Conservation (phyloP, 2,888 invertebrate genomes). For the Miltochrista miniata region DNA sequence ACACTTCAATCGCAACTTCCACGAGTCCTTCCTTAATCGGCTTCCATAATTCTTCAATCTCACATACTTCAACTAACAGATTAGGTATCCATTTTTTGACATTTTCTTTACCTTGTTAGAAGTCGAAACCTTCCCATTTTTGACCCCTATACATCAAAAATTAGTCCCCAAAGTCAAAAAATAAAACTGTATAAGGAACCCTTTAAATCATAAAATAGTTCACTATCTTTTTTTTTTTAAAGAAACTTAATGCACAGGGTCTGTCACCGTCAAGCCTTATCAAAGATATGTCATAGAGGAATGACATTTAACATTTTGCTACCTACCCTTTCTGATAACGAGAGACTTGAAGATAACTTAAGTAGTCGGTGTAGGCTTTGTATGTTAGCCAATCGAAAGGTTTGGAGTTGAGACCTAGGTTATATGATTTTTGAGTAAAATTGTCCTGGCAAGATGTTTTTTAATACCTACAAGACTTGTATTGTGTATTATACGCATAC, state of each 20-base stretch:
- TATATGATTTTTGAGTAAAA: no score
- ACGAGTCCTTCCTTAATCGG: no score
- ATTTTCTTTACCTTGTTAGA: no score
- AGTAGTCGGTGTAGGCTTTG: conserved; percentile 12
- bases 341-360: conserved; percentile 26
- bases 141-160: no score
- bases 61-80: no score
- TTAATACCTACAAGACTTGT: no score
- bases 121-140: no score
- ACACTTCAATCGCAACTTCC: no score
- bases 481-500: no score
- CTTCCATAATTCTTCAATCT: no score
- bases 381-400: neutral
- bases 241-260: conserved; percentile 70
- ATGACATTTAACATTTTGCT: conserved; percentile 56
- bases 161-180: neutral
- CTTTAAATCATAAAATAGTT: neutral
- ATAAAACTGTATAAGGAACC: conserved; percentile 22
- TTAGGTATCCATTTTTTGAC: no score
- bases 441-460: no score
- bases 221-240: conserved; percentile 15
- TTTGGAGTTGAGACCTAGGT: neutral
- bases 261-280: conserved; percentile 73
- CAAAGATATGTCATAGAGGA: conserved; percentile 42
- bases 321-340: conserved; percentile 30